Conservation (phyloP, 1,140 invertebrate species). For the Drosophila santomea region DNA sequence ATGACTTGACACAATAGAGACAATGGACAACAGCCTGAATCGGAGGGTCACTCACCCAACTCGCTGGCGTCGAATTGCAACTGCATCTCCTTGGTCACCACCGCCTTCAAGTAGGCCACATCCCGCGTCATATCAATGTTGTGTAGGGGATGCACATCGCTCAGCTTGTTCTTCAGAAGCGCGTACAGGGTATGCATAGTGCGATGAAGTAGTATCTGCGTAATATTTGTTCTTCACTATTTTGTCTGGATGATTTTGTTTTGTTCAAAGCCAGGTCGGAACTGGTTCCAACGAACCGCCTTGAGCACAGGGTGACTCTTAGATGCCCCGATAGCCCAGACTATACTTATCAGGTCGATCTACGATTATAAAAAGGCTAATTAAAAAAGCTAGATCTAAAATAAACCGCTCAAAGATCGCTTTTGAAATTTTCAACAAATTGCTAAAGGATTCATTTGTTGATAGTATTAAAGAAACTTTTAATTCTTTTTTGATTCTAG, state of each 20-base stretch:
- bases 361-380: neutral
- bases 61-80: conserved; percentile 69
- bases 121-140: conserved; percentile 71
- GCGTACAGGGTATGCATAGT: conserved; percentile 68
- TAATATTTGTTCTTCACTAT: conserved; percentile 6
- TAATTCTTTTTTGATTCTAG: neutral
- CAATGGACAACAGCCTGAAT: conserved; percentile 1
- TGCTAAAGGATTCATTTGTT: too few relatives aligned
- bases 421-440: too few relatives aligned
- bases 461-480: neutral
- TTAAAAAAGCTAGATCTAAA: neutral
- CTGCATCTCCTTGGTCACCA: conserved; percentile 65
- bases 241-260: conserved; percentile 10
- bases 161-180: conserved; percentile 72
- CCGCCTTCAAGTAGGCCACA: conserved; percentile 68
- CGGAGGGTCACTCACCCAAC: conserved; percentile 57
- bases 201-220: conserved; percentile 2
- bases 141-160: conserved; percentile 69
- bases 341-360: neutral
- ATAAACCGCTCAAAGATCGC: neutral
- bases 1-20: conserved; percentile 56
- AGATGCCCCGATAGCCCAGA: neutral
- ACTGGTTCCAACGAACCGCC: conserved; percentile 22
- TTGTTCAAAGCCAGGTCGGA: conserved; percentile 8
- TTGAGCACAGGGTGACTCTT: neutral